Evolutionary conservation across 2,888 invertebrate species (phyloP).

Genomic region (Drosophila testacea): DNA sequence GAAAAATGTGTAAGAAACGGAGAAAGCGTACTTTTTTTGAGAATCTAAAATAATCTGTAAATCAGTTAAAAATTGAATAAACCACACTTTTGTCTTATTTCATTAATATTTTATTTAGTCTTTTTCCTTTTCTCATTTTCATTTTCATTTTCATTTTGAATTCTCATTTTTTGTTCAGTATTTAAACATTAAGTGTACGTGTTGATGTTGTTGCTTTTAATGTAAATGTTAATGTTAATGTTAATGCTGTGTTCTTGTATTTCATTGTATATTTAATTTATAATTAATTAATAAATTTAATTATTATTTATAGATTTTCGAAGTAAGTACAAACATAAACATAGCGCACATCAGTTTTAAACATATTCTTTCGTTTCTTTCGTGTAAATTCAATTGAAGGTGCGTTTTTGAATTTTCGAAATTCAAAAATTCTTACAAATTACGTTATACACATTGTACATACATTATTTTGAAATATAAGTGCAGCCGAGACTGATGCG

Average conservation of each 20-base stretch:
- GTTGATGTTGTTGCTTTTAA: constrained; percentile 42
- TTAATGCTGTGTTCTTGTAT: constrained; percentile 58
- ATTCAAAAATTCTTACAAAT: constrained; percentile 50
- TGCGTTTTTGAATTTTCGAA: constrained; percentile 43
- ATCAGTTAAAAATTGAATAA: not conserved
- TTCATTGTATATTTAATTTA: constrained; percentile 67
- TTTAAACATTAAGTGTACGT: constrained; percentile 60
- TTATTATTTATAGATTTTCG: constrained; percentile 57
- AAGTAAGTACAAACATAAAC: constrained; percentile 69
- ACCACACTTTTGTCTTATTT: constrained; percentile 51
- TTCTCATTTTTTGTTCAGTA: constrained; percentile 30
- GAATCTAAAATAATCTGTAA: too few relatives aligned
- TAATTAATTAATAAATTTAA: constrained; percentile 76
- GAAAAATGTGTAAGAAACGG: too few relatives aligned
- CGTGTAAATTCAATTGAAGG: constrained; percentile 60
- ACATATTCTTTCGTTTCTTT: constrained; percentile 12
- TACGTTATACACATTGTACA: constrained; percentile 70
- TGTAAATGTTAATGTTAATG: constrained; percentile 58
- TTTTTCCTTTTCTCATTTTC: constrained; percentile 76
- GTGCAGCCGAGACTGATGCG: constrained; percentile 6
- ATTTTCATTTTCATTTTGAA: constrained; percentile 39
- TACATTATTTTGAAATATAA: constrained; percentile 32
- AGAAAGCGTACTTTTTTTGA: too few relatives aligned
- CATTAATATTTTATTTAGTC: constrained; percentile 76
- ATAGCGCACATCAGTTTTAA: constrained; percentile 63